Conservation (phyloP, 2,888 invertebrate genomes). For the Hermaeophaga mercurialis region DNA sequence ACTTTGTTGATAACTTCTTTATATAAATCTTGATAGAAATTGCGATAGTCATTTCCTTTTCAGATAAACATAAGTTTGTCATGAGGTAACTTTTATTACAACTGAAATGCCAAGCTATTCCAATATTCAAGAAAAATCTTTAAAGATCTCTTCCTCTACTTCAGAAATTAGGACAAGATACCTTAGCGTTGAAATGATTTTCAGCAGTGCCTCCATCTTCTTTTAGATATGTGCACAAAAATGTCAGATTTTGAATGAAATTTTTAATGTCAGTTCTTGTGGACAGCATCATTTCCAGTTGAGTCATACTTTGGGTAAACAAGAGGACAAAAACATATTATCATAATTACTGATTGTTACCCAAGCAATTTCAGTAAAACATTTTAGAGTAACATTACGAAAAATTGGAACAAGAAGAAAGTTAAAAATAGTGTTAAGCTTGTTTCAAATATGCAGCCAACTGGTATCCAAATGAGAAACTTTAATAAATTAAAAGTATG, state of each 20-base stretch:
- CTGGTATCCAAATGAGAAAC: slow-evolving; percentile 99
- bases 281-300: slow-evolving; percentile 91
- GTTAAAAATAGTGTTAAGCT: slow-evolving; percentile 95
- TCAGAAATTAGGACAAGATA: slow-evolving; percentile 93
- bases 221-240: slow-evolving; percentile 94
- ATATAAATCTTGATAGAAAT: slow-evolving; percentile 62
- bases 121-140: slow-evolving; percentile 99
- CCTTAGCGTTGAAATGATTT: slow-evolving; percentile 74
- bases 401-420: slow-evolving; percentile 89
- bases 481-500: slow-evolving; percentile 93
- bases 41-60: slow-evolving; percentile 33
- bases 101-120: slow-evolving; percentile 90
- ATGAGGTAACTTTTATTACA: slow-evolving; percentile 69
- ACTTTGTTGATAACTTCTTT: slow-evolving; percentile 84
- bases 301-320: slow-evolving; percentile 90
- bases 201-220: slow-evolving; percentile 91
- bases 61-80: slow-evolving; percentile 49
- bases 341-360: slow-evolving; percentile 90
- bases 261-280: slow-evolving; percentile 91
- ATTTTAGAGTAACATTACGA: slow-evolving; percentile 96
- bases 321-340: slow-evolving; percentile 88
- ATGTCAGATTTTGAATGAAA: slow-evolving; percentile 96
- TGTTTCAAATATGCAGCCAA: slow-evolving; percentile 99
- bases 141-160: slow-evolving; percentile 99
- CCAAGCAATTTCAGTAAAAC: slow-evolving; percentile 96